Conservation (phyloP, 2,113 vertebrate species). For the Dermatemys mawii region DNA sequence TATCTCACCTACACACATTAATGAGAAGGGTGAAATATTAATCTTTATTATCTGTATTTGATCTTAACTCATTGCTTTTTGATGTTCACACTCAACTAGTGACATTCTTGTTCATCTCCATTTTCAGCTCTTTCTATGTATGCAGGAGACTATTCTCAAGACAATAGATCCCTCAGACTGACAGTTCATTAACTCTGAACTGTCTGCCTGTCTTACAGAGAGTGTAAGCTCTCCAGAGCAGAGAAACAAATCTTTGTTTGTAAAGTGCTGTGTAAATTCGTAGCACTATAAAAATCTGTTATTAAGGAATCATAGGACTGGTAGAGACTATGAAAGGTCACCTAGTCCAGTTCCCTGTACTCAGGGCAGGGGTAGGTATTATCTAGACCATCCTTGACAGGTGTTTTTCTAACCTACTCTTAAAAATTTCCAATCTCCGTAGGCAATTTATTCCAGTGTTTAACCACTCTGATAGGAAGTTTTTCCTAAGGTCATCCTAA, state of each 20-base stretch:
- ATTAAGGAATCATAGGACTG: too few species aligned
- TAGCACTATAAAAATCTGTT: background rate
- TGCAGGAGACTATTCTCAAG: background rate
- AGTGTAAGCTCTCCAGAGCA: background rate
- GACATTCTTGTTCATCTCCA: rapidly evolving
- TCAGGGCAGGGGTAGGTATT: too few species aligned
- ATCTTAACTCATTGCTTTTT: background rate
- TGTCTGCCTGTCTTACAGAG: background rate
- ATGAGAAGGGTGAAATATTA: background rate
- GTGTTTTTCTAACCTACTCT: too few species aligned
- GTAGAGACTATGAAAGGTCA: too few species aligned
- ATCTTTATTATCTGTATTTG: background rate
- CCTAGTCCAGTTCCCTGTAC: too few species aligned
- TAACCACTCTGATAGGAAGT: too few species aligned
- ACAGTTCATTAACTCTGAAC: background rate
- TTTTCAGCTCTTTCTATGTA: rapidly evolving
- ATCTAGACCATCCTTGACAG: too few species aligned
- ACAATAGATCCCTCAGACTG: background rate
- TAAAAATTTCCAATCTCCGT: too few species aligned
- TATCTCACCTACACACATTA: rapidly evolving
- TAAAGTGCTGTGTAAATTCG: background rate
- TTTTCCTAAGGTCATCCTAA: too few species aligned
- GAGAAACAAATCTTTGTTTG: background rate
- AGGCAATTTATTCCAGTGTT: too few species aligned
- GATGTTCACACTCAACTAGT: rapidly evolving